Percentiles rank a stretch among this genome's conserved stretches.
phyloP scores from a whole-genome alignment of 2,113 vertebrate species.

The Urocitellus parryii region DNA sequence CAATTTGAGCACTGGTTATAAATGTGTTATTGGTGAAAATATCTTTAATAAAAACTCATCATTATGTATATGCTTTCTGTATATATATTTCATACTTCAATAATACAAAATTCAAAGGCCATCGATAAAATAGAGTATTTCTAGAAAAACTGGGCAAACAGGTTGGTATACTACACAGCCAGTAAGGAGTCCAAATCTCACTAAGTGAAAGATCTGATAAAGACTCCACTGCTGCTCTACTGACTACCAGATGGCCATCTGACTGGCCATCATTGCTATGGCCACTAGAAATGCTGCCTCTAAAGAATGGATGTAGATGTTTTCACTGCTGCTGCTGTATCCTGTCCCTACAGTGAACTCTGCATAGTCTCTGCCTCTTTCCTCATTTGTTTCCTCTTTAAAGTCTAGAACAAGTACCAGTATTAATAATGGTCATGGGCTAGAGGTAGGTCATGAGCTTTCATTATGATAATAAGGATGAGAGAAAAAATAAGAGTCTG shows the following conservation, averaged over 20 bases:
- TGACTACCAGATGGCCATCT: not conserved
- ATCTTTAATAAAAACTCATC: constrained; percentile 31
- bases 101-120: not conserved
- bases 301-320: too few species aligned
- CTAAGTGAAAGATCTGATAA: not conserved
- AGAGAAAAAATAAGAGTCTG: not conserved
- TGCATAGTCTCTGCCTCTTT: not conserved
- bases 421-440: not conserved
- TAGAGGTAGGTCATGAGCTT: not conserved
- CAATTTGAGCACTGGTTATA: not conserved
- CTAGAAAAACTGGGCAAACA: not conserved
- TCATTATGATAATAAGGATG: not conserved
- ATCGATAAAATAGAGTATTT: not conserved
- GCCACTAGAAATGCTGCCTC: not conserved
- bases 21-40: not conserved
- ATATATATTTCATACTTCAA: not conserved
- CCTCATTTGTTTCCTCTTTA: not conserved
- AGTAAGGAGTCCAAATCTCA: not conserved
- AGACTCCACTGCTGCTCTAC: not conserved
- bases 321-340: not conserved
- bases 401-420: not conserved
- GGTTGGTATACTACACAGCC: not conserved
- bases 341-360: not conserved
- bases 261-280: not conserved
- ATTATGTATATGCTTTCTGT: not conserved